These are phyloP conservation scores for Rhopalosiphum nymphaeae DNA, from an alignment of 2,888 invertebrate genomes.

Conservation along the genomic window DNA sequence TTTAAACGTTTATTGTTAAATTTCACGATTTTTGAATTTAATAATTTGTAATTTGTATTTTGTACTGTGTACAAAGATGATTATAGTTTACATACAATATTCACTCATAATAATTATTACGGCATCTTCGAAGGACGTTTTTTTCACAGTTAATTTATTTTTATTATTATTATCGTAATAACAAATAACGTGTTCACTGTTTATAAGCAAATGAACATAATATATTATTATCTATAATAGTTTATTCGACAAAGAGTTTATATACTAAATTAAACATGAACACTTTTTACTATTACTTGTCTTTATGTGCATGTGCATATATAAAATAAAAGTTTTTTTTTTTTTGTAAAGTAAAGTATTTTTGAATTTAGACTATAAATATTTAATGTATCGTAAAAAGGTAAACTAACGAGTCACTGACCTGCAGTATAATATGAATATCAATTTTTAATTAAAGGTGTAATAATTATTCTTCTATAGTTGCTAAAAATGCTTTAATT, in stretches of 20 bases:
- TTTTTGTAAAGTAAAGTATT: background rate
- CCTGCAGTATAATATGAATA: background rate
- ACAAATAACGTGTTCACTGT: background rate
- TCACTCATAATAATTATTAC: background rate
- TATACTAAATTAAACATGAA: background rate
- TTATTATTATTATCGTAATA: background rate
- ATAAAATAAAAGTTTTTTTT: background rate
- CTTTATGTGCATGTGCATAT: background rate
- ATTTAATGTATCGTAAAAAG: constrained; percentile 5
- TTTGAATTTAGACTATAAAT: background rate
- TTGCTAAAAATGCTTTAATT: background rate
- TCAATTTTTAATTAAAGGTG: background rate
- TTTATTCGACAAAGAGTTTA: background rate
- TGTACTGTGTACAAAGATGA: background rate
- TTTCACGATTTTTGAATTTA: background rate
- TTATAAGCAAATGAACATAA: background rate
- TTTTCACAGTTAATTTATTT: background rate
- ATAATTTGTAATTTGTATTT: background rate
- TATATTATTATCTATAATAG: background rate
- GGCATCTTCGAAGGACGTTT: background rate
- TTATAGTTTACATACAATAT: background rate
- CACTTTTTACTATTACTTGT: background rate
- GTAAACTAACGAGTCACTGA: background rate
- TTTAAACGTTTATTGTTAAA: background rate
- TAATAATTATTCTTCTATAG: background rate